Evolutionary conservation across 2,888 invertebrate species (phyloP).

Genomic region (Rhimphoctona megacephalus): DNA sequence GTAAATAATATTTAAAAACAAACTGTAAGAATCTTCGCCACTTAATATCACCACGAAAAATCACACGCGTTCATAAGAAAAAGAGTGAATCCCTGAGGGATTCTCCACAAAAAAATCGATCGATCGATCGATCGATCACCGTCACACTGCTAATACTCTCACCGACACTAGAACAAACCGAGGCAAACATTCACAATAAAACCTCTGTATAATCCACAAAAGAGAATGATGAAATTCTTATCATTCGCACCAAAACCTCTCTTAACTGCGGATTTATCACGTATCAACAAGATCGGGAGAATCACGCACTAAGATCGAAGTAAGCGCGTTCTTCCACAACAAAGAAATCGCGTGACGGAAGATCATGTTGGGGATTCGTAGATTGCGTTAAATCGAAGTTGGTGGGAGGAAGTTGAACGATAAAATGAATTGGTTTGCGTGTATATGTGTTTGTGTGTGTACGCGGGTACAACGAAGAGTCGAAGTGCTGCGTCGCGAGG

Average conservation of each 20-base stretch:
- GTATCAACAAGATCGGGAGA: constrained; percentile 43
- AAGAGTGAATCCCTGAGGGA: constrained; percentile 11
- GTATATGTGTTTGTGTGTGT: neutral
- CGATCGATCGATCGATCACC: constrained; percentile 27
- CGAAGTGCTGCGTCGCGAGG: constrained; percentile 67
- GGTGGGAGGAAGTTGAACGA: constrained; percentile 38
- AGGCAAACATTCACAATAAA: neutral
- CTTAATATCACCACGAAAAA: constrained; percentile 27
- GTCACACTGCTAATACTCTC: constrained; percentile 7
- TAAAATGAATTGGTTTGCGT: constrained; percentile 58
- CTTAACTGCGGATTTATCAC: constrained; percentile 34
- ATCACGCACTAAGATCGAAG: constrained; percentile 27
- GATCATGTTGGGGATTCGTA: constrained; percentile 60
- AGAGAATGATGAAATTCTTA: constrained; percentile 31
- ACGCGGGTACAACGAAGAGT: constrained; percentile 25
- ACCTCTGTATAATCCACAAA: constrained; percentile 2
- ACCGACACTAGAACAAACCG: constrained; percentile 13
- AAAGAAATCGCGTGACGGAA: constrained; percentile 55
- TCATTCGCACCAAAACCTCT: constrained; percentile 8
- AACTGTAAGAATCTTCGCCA: constrained; percentile 7
- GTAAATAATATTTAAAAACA: neutral
- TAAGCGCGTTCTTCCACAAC: constrained; percentile 17
- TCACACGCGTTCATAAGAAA: neutral
- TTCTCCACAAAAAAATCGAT: constrained; percentile 10
- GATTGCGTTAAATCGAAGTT: constrained; percentile 34